Conservation (phyloP, 1,140 invertebrate genomes). For the Sitobion miscanthi region DNA sequence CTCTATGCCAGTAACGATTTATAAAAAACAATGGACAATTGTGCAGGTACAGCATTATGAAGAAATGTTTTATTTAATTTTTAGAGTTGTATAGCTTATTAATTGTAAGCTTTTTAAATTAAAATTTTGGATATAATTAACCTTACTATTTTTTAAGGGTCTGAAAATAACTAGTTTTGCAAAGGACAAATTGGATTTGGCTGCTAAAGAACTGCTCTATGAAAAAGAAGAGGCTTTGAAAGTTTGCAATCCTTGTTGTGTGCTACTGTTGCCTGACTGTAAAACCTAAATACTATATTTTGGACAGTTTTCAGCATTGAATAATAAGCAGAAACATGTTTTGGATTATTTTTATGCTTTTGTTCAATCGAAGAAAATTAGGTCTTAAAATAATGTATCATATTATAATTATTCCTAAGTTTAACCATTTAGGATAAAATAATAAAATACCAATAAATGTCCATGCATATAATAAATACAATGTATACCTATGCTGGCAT, state of each 20-base stretch:
- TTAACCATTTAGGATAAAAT: no score
- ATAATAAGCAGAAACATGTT: background rate
- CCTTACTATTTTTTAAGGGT: constrained; percentile 67
- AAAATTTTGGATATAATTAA: background rate
- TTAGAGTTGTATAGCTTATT: no score
- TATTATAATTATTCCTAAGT: no score
- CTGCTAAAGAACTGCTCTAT: constrained; percentile 88
- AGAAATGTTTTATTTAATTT: background rate
- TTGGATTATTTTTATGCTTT: background rate
- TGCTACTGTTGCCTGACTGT: constrained; percentile 54
- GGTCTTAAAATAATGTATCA: no score
- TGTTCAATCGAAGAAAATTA: no score
- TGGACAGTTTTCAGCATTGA: background rate
- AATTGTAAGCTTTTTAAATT: background rate
- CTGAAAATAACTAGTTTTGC: constrained; percentile 85
- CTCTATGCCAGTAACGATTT: constrained; percentile 90
- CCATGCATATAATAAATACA: no score
- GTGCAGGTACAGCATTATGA: constrained; percentile 67
- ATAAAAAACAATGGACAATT: constrained; percentile 85
- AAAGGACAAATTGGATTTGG: constrained; percentile 80
- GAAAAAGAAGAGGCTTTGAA: constrained; percentile 86
- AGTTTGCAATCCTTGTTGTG: constrained; percentile 76
- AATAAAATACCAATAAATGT: no score
- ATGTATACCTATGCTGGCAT: no score
- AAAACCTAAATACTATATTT: constrained; percentile 8